phyloP scores from a whole-genome alignment of 2,113 vertebrate genomes.

The Merops nubicus region DNA sequence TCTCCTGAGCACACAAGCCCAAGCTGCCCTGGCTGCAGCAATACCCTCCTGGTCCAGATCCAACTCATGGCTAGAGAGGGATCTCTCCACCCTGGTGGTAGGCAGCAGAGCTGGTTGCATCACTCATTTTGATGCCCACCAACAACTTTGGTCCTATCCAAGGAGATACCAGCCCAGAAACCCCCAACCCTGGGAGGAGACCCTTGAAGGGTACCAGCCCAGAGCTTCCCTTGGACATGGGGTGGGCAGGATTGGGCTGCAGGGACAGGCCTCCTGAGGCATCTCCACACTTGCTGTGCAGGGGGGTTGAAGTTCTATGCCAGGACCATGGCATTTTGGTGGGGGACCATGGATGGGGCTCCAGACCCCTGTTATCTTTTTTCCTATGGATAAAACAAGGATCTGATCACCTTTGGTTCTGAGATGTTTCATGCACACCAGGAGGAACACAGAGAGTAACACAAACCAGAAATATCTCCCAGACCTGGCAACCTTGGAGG shows the following conservation, averaged over 20 bases:
- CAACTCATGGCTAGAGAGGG: not conserved
- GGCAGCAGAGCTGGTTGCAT: not conserved
- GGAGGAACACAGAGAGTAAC: not conserved
- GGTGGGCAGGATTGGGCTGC: not conserved
- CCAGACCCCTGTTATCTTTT: not conserved
- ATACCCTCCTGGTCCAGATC: too few species aligned
- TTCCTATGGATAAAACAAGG: not conserved
- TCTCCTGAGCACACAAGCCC: accelerated
- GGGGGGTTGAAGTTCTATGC: not conserved
- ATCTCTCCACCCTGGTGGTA: not conserved
- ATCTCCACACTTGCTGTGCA: accelerated
- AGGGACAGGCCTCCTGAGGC: not conserved
- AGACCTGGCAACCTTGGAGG: not conserved
- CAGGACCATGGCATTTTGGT: not conserved
- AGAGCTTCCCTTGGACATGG: not conserved
- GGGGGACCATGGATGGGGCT: accelerated
- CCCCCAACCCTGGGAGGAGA: accelerated
- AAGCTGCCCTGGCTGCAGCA: accelerated
- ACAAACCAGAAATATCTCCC: not conserved
- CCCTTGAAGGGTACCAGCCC: not conserved
- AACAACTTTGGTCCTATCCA: not conserved
- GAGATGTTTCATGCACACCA: not conserved
- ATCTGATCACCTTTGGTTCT: not conserved
- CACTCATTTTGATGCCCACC: not conserved
- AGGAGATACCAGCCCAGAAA: not conserved